Evolutionary conservation across 2,797 vertebrate species (phyloP), one percentile per base, ranked within the genome.

Genomic region (Halcyon badia): DNA sequence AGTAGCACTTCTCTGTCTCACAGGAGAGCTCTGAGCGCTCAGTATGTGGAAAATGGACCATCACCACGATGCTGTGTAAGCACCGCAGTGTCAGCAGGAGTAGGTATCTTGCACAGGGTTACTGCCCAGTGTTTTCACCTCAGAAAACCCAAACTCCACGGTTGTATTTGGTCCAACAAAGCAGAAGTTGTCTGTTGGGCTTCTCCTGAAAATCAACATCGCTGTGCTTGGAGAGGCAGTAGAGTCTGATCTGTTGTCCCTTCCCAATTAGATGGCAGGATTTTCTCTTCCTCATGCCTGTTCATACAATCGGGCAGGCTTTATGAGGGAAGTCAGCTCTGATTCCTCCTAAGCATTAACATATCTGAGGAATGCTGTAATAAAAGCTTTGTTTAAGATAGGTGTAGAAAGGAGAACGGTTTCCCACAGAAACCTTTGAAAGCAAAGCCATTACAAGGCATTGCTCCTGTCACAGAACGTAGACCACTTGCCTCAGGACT

Each of bases 371-470:
- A 72, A 20, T 51, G 20, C 71, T 61, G n/a, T 17, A 14, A 6
- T 0, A 42, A 77, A 37, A 66, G 42, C 46, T 82, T 35, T 83
- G 30, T 73, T 64, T 41, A 5, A 15, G 48, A 2, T 31, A 33
- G 18, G 25, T 66, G 33, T 31, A 56, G 54, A 4, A 46, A 72
- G 70, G 49, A 82, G 22, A 60, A 75, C 4, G 1, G 0, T 48
- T 58, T n/a, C 15, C 69, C 35, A 1, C 3, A 2, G 57, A 68
- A 25, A n/a, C 35, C 25, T 52, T 15, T 18, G 57, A 56, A 56
- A 64, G 54, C 37, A 22, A 31, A 68, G 57, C 44, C 4, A 0
- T n/a, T 16, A 2, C 25, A 6, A 56, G 41, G 30, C 13, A 0
- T 28, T 14, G 26, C 69, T 69, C 4, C 0, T 41, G 18, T 37